Base-by-base conservation (phyloP, 2,797 vertebrate genomes). In the Hemitrygon akajei region DNA sequence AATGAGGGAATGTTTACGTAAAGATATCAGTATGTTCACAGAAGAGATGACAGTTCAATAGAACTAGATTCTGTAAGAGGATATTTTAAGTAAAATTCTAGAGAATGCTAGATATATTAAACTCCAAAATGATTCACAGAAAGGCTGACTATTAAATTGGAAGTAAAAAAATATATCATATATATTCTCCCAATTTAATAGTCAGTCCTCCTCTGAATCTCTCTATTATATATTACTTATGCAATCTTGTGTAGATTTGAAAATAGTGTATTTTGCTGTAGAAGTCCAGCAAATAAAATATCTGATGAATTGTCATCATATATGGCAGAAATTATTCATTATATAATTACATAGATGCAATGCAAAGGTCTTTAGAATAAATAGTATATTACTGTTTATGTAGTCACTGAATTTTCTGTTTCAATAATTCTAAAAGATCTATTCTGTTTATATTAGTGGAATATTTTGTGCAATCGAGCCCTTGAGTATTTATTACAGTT, bases 361-460 rank as follows among this genome's bases (percentile, higher is more conserved):
- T 75, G 22, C 34, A 27, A 2, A 73, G 40, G 25, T 73, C 22
- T 56, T 27, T 30, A n/a, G 89, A 91, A 30, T 56, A 76, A 76
- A 56, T 7, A 93, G 7, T 75, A 75, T 27, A 93, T 75, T 47
- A 47, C 25, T 16, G 63, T 89, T 86, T 89, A 69, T 20, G 60
- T 89, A n/a, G 16, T 93, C 91, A 93, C 25, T 75, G 37, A 93
- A 75, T 18, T 91, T 91, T 75, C 37, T 25, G 47, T 93, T 93
- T 73, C 25, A 71, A 47, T 4, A 27, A 93, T 58, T 75, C 82
- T 86, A 47, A 86, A 58, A 25, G 60, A 86, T 86, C 56, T 60
- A 60, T 27, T 58, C 9, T 25, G 58, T 75, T 30, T 56, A 75
- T 76, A 73, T 92, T 56, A 93, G 69, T 76, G 14, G 56, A 47